Evolutionary conservation across 2,113 vertebrate genomes (phyloP).

Genomic region (Zosterops hypoxanthus): DNA sequence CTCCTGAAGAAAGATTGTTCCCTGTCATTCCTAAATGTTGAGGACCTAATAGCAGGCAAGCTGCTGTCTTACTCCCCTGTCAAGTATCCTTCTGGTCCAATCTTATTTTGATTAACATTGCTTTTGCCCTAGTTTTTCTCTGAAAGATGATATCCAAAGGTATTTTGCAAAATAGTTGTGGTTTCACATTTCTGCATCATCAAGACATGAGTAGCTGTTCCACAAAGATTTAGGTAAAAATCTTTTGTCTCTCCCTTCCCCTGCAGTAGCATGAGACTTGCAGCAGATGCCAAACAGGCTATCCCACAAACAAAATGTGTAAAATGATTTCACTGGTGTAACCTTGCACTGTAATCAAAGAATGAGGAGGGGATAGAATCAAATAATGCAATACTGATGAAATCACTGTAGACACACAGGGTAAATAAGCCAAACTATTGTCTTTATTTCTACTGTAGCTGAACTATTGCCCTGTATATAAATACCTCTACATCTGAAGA

Average conservation of each 20-base stretch:
- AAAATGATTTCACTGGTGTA: neutral
- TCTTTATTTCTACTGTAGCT: neutral
- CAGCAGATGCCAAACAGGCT: neutral
- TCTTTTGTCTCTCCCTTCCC: neutral
- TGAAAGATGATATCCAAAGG: constrained; percentile 13
- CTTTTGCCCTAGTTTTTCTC: neutral
- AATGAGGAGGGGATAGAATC: neutral
- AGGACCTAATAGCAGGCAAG: neutral
- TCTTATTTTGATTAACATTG: neutral
- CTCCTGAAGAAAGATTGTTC: neutral
- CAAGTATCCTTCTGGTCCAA: neutral
- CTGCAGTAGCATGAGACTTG: neutral
- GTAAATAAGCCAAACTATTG: neutral
- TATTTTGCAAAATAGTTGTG: neutral
- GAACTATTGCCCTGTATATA: neutral
- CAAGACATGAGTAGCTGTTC: neutral
- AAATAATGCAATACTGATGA: neutral
- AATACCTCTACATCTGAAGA: neutral
- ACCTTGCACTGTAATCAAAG: neutral
- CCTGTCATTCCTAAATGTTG: neutral
- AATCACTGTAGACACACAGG: neutral
- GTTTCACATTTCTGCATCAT: neutral
- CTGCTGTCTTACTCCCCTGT: neutral
- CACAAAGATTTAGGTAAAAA: neutral
- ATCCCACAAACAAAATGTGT: neutral